Conservation (phyloP, 2,888 invertebrate species). For the Dioctria rufipes region DNA sequence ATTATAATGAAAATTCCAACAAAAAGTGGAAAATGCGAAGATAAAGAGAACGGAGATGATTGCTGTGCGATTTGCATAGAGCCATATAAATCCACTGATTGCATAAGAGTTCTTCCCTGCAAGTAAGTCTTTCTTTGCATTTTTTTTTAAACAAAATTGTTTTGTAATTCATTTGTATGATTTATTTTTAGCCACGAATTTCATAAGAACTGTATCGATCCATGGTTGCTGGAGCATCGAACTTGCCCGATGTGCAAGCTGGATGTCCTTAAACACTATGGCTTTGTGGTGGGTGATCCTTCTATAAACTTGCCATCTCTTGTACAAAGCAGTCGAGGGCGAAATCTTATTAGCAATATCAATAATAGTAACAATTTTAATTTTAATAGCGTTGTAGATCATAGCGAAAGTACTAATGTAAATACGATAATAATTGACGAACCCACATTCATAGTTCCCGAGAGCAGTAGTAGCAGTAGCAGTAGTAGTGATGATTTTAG, state of each 20-base stretch:
- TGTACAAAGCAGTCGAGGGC: constrained; percentile 3
- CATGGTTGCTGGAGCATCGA: constrained; percentile 94
- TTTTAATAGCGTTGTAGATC: constrained; percentile 31
- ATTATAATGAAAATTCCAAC: constrained; percentile 94
- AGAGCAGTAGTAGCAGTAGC: background rate
- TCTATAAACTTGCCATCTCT: constrained; percentile 64
- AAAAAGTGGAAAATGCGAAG: constrained; percentile 87
- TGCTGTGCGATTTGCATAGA: constrained; percentile 97
- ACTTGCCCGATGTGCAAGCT: constrained; percentile 98
- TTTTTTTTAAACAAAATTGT: constrained; percentile 16
- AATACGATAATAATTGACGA: background rate
- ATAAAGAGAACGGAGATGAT: constrained; percentile 90
- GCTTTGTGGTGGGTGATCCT: constrained; percentile 83
- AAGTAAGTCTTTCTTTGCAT: constrained; percentile 76
- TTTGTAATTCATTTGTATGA: constrained; percentile 4
- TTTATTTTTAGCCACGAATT: constrained; percentile 86
- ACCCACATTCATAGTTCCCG: constrained; percentile 13
- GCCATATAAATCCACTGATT: constrained; percentile 89
- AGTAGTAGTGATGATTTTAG: constrained; percentile 48
- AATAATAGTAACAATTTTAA: constrained; percentile 58
- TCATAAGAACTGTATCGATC: constrained; percentile 96
- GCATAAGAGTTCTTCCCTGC: constrained; percentile 91
- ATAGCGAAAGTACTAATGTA: background rate
- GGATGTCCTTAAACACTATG: constrained; percentile 93
- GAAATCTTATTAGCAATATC: constrained; percentile 62